Conservation (phyloP, 2,797 vertebrate species). For the Prunella strophiata region DNA sequence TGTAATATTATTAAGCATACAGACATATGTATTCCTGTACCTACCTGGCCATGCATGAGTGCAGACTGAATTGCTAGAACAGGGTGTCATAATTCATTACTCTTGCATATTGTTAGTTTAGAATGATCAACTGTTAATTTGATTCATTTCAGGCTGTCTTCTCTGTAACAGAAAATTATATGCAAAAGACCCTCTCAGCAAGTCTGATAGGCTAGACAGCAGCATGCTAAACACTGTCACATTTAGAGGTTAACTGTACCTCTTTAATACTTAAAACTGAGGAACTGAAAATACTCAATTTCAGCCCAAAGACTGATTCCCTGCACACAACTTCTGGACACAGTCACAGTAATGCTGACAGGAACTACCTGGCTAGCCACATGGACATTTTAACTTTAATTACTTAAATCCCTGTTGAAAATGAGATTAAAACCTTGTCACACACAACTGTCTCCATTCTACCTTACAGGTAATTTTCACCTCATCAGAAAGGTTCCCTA, state of each 20-base stretch:
- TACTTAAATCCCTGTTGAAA: not conserved
- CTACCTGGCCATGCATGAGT: fast-evolving
- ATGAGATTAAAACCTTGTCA: not conserved
- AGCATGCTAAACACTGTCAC: not conserved
- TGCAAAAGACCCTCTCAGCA: not conserved
- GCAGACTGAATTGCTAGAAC: not conserved
- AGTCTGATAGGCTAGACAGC: not conserved
- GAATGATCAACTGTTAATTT: not conserved
- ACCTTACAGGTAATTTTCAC: not conserved
- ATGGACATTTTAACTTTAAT: not conserved
- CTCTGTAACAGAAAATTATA: not conserved
- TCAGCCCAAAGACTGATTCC: not conserved
- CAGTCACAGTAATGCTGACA: not conserved
- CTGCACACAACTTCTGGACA: not conserved
- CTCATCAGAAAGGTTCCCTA: not conserved
- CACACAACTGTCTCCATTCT: not conserved
- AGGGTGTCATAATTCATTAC: not conserved
- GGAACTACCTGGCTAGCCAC: not conserved
- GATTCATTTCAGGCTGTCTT: not conserved
- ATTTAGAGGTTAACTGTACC: not conserved
- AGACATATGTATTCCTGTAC: not conserved
- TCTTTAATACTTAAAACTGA: not conserved
- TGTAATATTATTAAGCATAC: not conserved
- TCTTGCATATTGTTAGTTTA: not conserved
- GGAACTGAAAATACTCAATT: not conserved